Evolutionary conservation across 2,797 vertebrate genomes (phyloP).

Genomic region (Darevskia nairensis): DNA sequence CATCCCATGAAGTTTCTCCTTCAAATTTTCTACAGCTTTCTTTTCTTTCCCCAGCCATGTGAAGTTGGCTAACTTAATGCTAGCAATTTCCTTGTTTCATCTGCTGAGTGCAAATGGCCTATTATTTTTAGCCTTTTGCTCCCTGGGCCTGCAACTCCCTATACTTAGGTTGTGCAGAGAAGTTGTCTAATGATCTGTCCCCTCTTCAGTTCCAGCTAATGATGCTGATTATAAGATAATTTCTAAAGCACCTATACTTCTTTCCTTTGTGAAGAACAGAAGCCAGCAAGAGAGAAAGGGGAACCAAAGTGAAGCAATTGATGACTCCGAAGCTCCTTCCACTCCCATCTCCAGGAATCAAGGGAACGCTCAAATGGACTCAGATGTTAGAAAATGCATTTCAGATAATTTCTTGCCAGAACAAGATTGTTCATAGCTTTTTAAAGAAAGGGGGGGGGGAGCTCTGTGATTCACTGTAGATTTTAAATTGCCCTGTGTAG

Average conservation of each 20-base stretch:
- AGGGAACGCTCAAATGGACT: not conserved
- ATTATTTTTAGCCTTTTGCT: not conserved
- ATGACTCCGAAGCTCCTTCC: not conserved
- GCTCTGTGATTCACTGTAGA: not conserved
- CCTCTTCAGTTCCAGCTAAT: not conserved
- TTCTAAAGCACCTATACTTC: not conserved
- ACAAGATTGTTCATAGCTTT: not conserved
- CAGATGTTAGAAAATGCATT: not conserved
- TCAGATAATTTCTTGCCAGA: not conserved
- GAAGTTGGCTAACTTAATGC: not conserved
- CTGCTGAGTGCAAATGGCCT: not conserved
- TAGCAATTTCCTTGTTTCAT: slow-evolving; percentile 12
- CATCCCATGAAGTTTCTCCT: not conserved
- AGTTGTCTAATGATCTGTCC: not conserved
- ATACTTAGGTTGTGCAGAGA: not conserved
- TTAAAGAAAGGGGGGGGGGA: not conserved
- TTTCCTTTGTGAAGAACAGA: not conserved
- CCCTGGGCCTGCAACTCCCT: not conserved
- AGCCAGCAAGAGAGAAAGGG: not conserved
- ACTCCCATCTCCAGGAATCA: not conserved
- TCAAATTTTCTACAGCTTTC: not conserved
- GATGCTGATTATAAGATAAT: slow-evolving; percentile 1
- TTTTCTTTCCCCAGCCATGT: not conserved
- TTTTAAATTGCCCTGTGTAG: not conserved
- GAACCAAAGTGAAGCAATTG: not conserved